A percentile compares a stretch with the other conserved stretches of the same genome.
These are phyloP conservation scores for Telmatochromis brichardi DNA, from an alignment of 2,113 vertebrate species.

Conservation along the genomic window DNA sequence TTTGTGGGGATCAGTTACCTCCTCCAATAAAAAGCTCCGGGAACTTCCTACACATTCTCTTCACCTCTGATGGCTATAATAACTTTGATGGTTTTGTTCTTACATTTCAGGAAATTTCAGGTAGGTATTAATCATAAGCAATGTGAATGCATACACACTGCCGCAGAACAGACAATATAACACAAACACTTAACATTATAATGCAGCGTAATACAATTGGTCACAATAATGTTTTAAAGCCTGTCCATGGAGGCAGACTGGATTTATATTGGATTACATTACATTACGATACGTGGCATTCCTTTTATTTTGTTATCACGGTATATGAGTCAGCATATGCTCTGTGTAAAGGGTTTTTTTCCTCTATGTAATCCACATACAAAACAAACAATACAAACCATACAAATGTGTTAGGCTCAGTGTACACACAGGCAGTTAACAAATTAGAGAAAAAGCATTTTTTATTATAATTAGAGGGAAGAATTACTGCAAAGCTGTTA, in stretches of 20 bases:
- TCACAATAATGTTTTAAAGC: neutral
- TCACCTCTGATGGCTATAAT: constrained; percentile 86
- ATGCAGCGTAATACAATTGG: neutral
- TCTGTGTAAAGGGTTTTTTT: neutral
- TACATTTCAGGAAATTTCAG: constrained; percentile 83
- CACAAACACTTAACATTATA: neutral
- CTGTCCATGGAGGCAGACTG: neutral
- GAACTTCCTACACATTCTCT: constrained; percentile 77
- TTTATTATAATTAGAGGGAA: neutral
- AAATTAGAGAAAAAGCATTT: neutral
- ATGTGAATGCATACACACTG: neutral
- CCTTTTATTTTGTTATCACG: neutral
- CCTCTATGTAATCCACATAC: neutral
- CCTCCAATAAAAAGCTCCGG: constrained; percentile 75
- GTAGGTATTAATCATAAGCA: constrained; percentile 41
- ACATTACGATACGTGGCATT: neutral
- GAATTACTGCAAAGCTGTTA: neutral
- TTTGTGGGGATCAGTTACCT: constrained; percentile 83
- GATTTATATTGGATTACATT: neutral
- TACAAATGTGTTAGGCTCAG: neutral
- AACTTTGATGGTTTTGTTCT: constrained; percentile 88
- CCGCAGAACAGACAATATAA: neutral
- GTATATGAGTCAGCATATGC: neutral
- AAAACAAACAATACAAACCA: neutral
- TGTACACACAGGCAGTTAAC: neutral